A percentile compares a stretch with the other conserved stretches of the same genome.
Evolutionary conservation across 2,113 vertebrate species (phyloP).

Genomic region (Ameiurus melas): DNA sequence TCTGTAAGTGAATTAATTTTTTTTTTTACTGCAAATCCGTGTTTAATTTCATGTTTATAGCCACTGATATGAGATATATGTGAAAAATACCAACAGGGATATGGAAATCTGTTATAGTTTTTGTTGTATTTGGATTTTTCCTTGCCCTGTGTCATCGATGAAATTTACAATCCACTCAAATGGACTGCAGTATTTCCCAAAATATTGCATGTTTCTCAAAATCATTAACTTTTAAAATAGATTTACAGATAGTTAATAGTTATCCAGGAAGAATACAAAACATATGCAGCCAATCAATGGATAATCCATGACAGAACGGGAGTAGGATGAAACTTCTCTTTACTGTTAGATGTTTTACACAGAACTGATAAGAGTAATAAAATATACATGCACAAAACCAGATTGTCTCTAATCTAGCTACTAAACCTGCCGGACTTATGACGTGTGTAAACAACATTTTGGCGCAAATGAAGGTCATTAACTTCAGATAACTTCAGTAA

Average conservation of each 20-base stretch:
- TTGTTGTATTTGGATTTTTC: neutral
- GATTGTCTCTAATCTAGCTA: neutral
- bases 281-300: neutral
- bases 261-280: neutral
- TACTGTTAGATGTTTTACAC: neutral
- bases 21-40: neutral
- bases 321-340: neutral
- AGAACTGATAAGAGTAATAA: neutral
- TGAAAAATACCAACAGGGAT: neutral
- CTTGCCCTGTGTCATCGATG: neutral
- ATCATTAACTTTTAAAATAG: neutral
- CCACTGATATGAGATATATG: neutral
- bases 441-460: neutral
- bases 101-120: neutral
- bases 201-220: neutral
- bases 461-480: neutral
- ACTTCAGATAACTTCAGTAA: neutral
- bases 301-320: neutral
- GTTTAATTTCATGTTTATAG: neutral
- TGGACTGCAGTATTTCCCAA: neutral
- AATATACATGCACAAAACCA: too few species aligned
- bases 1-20: neutral
- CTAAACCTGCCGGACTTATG: too few species aligned
- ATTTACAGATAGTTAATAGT: neutral
- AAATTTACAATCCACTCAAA: neutral